phyloP scores from a whole-genome alignment of 2,888 invertebrate genomes.

The Tipula helvola region DNA sequence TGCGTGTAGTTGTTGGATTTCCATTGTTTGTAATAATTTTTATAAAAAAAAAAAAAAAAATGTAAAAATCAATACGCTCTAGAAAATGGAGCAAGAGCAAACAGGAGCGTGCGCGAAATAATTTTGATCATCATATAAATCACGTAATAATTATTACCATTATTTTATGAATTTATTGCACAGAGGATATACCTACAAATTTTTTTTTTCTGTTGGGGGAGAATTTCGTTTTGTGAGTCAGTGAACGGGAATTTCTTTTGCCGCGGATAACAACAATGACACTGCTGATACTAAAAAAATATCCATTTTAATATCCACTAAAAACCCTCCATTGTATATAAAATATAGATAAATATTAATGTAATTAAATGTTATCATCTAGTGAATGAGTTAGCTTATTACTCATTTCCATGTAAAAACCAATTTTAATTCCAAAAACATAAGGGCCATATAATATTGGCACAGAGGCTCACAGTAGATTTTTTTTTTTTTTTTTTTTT shows the following conservation, averaged over 20 bases:
- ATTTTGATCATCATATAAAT: slow-evolving; percentile 7
- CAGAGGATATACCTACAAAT: neutral
- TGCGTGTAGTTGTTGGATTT: neutral
- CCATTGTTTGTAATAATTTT: neutral
- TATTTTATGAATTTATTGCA: neutral
- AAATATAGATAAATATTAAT: neutral
- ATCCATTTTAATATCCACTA: no score
- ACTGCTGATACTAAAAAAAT: neutral
- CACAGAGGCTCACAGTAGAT: neutral
- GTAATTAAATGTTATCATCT: neutral
- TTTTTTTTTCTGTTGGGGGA: neutral
- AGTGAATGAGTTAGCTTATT: neutral
- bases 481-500: neutral
- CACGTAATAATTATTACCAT: neutral
- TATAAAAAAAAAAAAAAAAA: neutral
- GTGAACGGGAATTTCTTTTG: neutral
- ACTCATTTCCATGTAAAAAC: neutral
- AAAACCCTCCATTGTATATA: no score
- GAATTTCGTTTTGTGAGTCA: neutral
- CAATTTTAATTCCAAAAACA: neutral
- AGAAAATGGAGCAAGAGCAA: slow-evolving; percentile 10
- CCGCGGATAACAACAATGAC: neutral
- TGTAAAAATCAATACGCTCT: slow-evolving; percentile 8
- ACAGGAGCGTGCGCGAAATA: slow-evolving; percentile 8
- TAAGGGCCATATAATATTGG: neutral